These are phyloP conservation scores for Silurus meridionalis DNA, from an alignment of 2,113 vertebrate genomes.

Conservation along the genomic window DNA sequence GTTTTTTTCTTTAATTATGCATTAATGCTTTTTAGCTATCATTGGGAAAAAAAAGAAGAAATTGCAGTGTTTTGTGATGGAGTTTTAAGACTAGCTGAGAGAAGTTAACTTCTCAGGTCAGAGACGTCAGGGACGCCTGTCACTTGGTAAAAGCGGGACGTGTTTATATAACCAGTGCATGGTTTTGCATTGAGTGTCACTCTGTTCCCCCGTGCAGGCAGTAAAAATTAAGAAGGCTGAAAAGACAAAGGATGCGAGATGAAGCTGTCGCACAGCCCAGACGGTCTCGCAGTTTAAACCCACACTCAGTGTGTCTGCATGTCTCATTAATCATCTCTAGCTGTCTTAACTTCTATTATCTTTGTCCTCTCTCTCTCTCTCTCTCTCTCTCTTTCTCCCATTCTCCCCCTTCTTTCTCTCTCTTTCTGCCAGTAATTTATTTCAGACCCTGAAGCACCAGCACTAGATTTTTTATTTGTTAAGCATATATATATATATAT, in stretches of 20 bases:
- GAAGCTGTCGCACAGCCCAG: not conserved
- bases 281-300: slow-evolving; percentile 5
- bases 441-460: slow-evolving; percentile 25
- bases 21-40: too few species aligned
- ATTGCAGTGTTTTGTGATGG: too few species aligned
- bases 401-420: not conserved
- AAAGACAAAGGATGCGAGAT: slow-evolving; percentile 2
- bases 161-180: slow-evolving; percentile 18
- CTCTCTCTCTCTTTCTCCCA: not conserved
- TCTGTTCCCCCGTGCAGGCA: not conserved
- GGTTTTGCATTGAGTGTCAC: slow-evolving; percentile 13
- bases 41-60: not conserved
- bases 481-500: slow-evolving; percentile 1
- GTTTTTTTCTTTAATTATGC: too few species aligned
- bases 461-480: slow-evolving; percentile 10
- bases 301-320: slow-evolving; percentile 14
- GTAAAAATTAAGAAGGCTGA: slow-evolving; percentile 1
- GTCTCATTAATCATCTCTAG: slow-evolving; percentile 1
- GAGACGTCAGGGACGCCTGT: slow-evolving; percentile 1
- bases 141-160: not conserved
- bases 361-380: not conserved
- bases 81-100: not conserved
- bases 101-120: slow-evolving; percentile 3
- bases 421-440: slow-evolving; percentile 2
- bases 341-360: not conserved